Conservation (phyloP, 37 sponge, comb jelly and placozoan genomes). For the Spongilla lacustris region DNA sequence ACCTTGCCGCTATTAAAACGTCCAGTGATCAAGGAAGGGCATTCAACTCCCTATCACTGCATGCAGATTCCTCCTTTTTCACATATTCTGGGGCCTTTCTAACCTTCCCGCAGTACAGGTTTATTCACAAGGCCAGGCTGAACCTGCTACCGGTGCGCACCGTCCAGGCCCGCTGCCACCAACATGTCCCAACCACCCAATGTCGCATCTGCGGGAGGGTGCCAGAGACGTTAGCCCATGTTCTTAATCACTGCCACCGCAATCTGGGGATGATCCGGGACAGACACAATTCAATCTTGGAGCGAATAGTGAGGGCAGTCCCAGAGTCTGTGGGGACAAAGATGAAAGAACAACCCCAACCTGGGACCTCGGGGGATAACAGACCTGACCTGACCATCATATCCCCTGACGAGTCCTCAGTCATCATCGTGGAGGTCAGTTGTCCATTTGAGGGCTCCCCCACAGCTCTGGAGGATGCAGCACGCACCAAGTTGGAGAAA, state of each 20-base stretch:
- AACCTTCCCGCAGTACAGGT: constrained; percentile 34
- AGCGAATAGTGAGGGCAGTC: neutral
- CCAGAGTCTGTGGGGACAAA: no score
- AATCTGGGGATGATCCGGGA: no score
- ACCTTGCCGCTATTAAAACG: no score
- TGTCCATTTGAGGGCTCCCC: constrained; percentile 27
- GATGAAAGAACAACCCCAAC: neutral
- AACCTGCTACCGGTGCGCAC: constrained; percentile 15
- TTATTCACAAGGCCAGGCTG: no score
- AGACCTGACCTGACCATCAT: constrained; percentile 9
- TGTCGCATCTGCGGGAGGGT: neutral
- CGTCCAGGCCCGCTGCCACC: no score
- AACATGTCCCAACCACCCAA: no score
- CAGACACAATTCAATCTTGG: constrained; percentile 10
- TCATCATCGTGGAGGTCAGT: constrained; percentile 18
- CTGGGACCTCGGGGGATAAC: neutral
- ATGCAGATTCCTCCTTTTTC: constrained; percentile 30
- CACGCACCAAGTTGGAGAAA: no score
- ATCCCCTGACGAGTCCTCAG: neutral
- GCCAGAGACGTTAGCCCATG: constrained; percentile 15
- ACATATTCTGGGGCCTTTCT: constrained; percentile 12
- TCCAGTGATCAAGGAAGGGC: constrained; percentile 37
- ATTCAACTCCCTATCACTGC: constrained; percentile 1
- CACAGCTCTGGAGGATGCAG: no score
- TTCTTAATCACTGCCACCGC: no score